A percentile compares a stretch with the other conserved stretches of the same genome.
Conservation (phyloP, 1,140 invertebrate species). For the Samia ricini region DNA sequence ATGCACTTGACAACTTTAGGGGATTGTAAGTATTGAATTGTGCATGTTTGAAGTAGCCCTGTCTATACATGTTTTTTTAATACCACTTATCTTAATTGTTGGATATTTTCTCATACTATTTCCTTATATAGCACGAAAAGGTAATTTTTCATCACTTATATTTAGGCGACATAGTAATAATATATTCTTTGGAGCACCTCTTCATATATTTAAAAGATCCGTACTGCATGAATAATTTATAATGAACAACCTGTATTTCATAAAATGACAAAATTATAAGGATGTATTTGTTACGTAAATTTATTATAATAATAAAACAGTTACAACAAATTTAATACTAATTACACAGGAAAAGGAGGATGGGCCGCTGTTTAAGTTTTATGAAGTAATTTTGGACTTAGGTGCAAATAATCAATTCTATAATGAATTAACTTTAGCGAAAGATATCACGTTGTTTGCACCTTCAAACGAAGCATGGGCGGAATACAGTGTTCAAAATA, state of each 20-base stretch:
- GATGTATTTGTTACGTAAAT: too few species aligned
- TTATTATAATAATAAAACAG: not conserved
- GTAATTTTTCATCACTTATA: not conserved
- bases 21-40: slow-evolving; percentile 66
- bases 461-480: slow-evolving; percentile 93
- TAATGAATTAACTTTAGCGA: slow-evolving; percentile 82
- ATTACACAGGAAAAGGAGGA: slow-evolving; percentile 84
- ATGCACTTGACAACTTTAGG: slow-evolving; percentile 69
- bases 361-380: slow-evolving; percentile 89
- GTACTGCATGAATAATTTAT: too few species aligned
- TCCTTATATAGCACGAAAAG: not conserved
- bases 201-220: not conserved
- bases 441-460: slow-evolving; percentile 91
- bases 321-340: not conserved
- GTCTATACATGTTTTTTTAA: not conserved
- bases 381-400: slow-evolving; percentile 86
- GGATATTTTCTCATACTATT: too few species aligned
- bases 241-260: too few species aligned
- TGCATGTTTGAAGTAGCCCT: slow-evolving; percentile 33
- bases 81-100: too few species aligned
- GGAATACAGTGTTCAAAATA: slow-evolving; percentile 82
- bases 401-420: slow-evolving; percentile 84
- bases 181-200: not conserved
- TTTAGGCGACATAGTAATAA: not conserved
- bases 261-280: too few species aligned